These are phyloP conservation scores for Heliornis fulica DNA, from an alignment of 2,113 vertebrate genomes.

Conservation along the genomic window DNA sequence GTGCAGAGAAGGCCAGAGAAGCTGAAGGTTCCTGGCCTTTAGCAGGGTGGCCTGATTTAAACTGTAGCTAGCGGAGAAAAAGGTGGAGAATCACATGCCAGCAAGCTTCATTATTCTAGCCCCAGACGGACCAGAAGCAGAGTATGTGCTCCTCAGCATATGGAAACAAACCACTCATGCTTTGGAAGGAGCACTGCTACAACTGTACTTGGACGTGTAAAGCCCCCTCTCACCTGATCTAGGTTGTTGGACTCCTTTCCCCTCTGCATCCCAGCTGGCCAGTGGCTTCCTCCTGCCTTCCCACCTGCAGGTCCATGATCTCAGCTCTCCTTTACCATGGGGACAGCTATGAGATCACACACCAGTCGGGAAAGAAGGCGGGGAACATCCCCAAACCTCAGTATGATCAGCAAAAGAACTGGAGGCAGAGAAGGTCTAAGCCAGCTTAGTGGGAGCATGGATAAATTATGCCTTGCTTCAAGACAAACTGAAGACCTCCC, in stretches of 20 bases:
- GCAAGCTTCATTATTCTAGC: not conserved
- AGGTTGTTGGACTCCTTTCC: not conserved
- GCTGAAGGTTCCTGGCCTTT: not conserved
- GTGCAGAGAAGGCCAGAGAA: not conserved
- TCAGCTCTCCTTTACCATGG: not conserved
- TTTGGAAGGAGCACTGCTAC: not conserved
- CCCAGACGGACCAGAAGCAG: not conserved
- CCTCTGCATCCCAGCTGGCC: not conserved
- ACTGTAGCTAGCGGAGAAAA: not conserved
- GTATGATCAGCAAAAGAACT: not conserved
- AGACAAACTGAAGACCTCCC: conserved; percentile 14
- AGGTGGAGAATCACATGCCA: not conserved
- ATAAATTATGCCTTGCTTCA: not conserved
- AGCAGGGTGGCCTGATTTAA: not conserved
- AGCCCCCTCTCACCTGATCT: not conserved
- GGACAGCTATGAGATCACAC: not conserved
- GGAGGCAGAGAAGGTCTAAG: not conserved
- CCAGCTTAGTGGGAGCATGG: not conserved
- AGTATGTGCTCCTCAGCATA: not conserved
- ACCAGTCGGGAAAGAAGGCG: not conserved
- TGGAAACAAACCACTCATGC: accelerated
- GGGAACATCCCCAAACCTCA: not conserved
- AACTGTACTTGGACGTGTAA: not conserved
- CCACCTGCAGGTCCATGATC: not conserved
- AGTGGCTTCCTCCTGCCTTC: not conserved